These are phyloP conservation scores for Eidolon helvum DNA, from an alignment of 2,113 vertebrate species.

Conservation along the genomic window DNA sequence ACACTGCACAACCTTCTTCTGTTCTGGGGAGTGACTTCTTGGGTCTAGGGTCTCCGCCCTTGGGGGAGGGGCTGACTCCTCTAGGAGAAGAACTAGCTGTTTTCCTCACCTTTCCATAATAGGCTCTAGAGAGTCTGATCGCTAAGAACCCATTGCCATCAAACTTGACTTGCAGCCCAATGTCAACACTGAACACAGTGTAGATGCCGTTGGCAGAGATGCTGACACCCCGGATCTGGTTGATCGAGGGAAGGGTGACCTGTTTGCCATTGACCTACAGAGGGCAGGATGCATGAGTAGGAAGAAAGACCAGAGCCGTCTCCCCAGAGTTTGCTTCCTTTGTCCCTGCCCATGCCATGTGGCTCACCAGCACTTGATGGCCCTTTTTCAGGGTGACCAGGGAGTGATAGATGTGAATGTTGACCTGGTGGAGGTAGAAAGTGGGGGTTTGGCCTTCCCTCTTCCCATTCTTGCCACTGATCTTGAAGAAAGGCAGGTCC, in stretches of 20 bases:
- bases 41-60: too few species aligned
- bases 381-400: slow-evolving; percentile 84
- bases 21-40: background rate
- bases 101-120: slow-evolving; percentile 84
- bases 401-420: slow-evolving; percentile 77
- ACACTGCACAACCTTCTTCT: background rate
- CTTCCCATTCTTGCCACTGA: slow-evolving; percentile 87
- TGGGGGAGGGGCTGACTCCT: background rate
- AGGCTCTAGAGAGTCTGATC: slow-evolving; percentile 86
- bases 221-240: slow-evolving; percentile 66
- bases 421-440: slow-evolving; percentile 82
- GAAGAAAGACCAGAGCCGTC: background rate
- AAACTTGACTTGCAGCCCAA: slow-evolving; percentile 88
- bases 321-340: slow-evolving; percentile 6
- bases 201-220: slow-evolving; percentile 82
- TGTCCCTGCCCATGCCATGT: accelerated
- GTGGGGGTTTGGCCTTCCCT: slow-evolving; percentile 78
- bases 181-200: slow-evolving; percentile 80
- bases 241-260: slow-evolving; percentile 79
- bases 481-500: slow-evolving; percentile 81
- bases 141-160: slow-evolving; percentile 87
- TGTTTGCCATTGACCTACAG: slow-evolving; percentile 82
- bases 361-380: slow-evolving; percentile 83
- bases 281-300: background rate
- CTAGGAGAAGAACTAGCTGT: background rate